Base-by-base conservation (phyloP, 2,888 invertebrate species). In the Pilophorus perplexus region DNA sequence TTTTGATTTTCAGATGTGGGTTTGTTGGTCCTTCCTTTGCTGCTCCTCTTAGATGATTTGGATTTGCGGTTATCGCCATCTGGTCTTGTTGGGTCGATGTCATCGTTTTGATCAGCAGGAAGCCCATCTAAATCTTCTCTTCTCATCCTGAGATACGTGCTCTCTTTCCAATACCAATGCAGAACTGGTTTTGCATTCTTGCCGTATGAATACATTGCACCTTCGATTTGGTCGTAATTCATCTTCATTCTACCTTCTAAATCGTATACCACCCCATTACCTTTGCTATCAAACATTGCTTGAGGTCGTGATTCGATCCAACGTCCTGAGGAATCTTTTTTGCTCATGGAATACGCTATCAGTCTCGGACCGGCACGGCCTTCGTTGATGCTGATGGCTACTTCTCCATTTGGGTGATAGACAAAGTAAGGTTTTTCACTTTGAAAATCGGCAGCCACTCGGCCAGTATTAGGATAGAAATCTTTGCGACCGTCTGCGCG, bases 221-320 rank as follows among this genome's bases (percentile, higher is more conserved):
- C 68, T 54, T 68, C 68, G 3, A 65, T 52, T 64, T 68, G 68
- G 25, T 68, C 68, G 55, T 68, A 68, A 22, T 66, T 66, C 66
- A 68, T 48, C 55, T 62, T 67, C 42, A 64, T 69, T 37, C 52
- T 55, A 2, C 69, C 69, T 16, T 69, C 62, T 10, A 27, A 38
- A 22, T 66, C 64, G 40, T 66, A 69, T 22, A 69, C 66, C 18
- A 66, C 55, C 3, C 69, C 69, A 40, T 69, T 69, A n/a, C 69
- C 69, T 64, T 55, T 66, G 0, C 20, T n/a, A 60, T 69, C 69
- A 22, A 69, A 69, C 42, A 69, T 40, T 1, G 66, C 69, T 22
- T 66, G 52, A 12, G 69, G 69, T 6, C 25, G 16, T n/a, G 66
- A 33, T 2, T 44, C 52, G 4, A 44, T 40, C 48, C 23, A 60